These are phyloP conservation scores for Taurulus bubalis DNA, from an alignment of 2,113 vertebrate genomes.

Conservation along the genomic window DNA sequence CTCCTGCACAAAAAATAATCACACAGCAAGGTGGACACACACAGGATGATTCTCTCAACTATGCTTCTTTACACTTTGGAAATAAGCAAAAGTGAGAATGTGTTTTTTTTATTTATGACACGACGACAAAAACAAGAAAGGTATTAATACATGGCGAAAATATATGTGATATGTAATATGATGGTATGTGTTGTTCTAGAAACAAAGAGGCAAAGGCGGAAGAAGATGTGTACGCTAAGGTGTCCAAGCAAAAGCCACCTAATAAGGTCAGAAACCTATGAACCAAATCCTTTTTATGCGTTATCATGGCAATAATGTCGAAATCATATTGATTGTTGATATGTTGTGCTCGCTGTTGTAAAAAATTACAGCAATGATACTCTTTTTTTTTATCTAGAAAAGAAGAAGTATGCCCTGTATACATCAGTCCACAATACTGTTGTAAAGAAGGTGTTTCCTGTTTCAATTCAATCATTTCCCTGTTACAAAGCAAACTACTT, in stretches of 20 bases:
- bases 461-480: neutral
- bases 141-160: neutral
- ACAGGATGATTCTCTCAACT: slow-evolving; percentile 51
- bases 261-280: slow-evolving; percentile 51
- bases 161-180: neutral
- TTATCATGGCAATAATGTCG: neutral
- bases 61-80: slow-evolving; percentile 58
- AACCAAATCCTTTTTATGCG: neutral
- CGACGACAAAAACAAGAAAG: neutral
- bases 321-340: neutral
- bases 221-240: slow-evolving; percentile 45
- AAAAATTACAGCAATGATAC: neutral
- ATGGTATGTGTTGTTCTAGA: slow-evolving; percentile 32
- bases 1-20: slow-evolving; percentile 16
- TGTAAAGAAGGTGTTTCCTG: neutral
- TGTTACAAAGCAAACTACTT: neutral
- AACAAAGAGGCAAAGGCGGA: neutral
- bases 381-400: neutral
- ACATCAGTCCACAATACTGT: neutral
- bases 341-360: neutral
- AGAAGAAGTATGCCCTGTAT: neutral
- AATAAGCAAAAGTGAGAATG: slow-evolving; percentile 48
- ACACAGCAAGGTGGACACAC: slow-evolving; percentile 12
- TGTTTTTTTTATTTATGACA: neutral
- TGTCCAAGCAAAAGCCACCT: slow-evolving; percentile 13